Percentiles rank a stretch among this genome's conserved stretches.
phyloP scores from a whole-genome alignment of 2,797 vertebrate species.

The Manis pentadactyla region DNA sequence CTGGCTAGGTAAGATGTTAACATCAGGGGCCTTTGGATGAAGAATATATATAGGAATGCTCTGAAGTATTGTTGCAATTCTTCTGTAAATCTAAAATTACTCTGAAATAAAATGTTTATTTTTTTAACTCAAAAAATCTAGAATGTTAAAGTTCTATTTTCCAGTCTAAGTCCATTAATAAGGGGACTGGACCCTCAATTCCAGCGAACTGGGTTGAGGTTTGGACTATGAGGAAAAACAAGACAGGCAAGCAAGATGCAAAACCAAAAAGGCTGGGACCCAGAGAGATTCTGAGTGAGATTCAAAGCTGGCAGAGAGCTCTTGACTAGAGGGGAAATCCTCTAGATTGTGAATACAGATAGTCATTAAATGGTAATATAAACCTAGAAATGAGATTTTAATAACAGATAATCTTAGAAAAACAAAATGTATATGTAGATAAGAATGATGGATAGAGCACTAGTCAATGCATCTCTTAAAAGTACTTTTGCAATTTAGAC shows the following conservation, averaged over 20 bases:
- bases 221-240: neutral
- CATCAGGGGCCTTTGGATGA: neutral
- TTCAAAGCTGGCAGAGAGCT: neutral
- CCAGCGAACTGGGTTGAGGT: neutral
- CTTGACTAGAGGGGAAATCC: neutral
- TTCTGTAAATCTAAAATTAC: constrained; percentile 43
- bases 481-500: constrained; percentile 49
- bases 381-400: constrained; percentile 40
- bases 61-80: neutral
- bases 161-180: neutral
- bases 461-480: neutral
- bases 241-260: neutral
- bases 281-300: neutral
- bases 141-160: constrained; percentile 44
- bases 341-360: neutral
- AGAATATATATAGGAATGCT: neutral
- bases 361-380: neutral
- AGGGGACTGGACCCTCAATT: neutral
- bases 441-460: neutral
- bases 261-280: neutral
- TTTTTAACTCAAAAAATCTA: neutral
- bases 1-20: neutral
- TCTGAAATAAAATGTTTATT: constrained; percentile 21
- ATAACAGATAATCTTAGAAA: constrained; percentile 7
- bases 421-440: constrained; percentile 29